Evolutionary conservation across 2,113 vertebrate genomes (phyloP), one percentile per base, ranked within the genome.

Genomic region (Rallus limicola): DNA sequence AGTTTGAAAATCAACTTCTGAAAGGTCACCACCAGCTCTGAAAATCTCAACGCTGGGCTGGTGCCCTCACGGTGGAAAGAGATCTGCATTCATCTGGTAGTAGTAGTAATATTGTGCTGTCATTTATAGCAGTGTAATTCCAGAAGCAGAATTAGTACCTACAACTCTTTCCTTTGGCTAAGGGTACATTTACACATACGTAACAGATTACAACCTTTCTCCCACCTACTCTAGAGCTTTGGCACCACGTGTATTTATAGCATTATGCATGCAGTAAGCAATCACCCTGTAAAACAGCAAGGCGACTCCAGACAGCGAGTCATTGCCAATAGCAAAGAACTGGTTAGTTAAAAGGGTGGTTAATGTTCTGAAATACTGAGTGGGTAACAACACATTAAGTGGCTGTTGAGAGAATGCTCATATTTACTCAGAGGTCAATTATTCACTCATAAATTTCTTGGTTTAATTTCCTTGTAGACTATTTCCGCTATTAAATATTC

Each of bases 401-500:
- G 74, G 76, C 86, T 93, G 76, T 56, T 88, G 83, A 92, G 67
- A 93, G 74, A 91, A 94, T 25, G 70, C 59, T 93, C 44, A 0
- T 79, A 91, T 95, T 94, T 94, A 95, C 86, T 92, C 93, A 75
- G 85, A 91, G 91, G 94, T 94, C 92, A 90, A 95, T 95, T 95
- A 96, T 90, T 97, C 88, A 91, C 87, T 91, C 88, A 74, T 94
- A 89, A 93, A 94, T 85, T 87, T 79, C 92, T 95, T 70, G 16
- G 76, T 85, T 96, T 92, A 63, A 95, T 96, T 95, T 96, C 85
- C 80, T 94, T 85, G 74, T 88, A 86, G 72, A 88, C 86, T 93
- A 20, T 87, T 94, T 95, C 94, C 94, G 86, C 78, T 89, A 53
- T 89, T 90, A 55, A 85, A 86, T 92, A 95, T 86, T 92, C 89